Base-by-base conservation (phyloP, 2,113 vertebrate species). In the Camelus bactrianus region DNA sequence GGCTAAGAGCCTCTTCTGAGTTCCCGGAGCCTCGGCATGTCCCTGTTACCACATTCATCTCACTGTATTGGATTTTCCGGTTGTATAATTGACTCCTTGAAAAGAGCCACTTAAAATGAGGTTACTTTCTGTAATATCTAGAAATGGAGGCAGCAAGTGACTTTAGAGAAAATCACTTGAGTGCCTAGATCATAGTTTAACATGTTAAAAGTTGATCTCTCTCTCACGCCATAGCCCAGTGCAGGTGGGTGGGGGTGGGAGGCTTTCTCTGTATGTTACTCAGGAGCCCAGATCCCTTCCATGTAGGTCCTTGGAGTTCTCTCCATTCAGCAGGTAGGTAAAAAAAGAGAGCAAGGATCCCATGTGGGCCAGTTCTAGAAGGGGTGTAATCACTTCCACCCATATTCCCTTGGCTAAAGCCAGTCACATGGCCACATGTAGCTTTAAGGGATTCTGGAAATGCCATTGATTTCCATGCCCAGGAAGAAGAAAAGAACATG, bases 101-200 rank as follows among this genome's bases (percentile, higher is more conserved):
- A 38, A 85, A 90, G 54, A 15, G 13, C 13, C 48, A 65, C 35
- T 48, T 80, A 93, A 90, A 38, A 93, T 56, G 24, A 86, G 64
- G n/a, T 91, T 32, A 73, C 19, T 64, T 80, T 93, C 86, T 35
- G n/a, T 85, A 64, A 35, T 64, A 87, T 93, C 35, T 73, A 72
- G 72, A 93, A 58, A 85, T 17, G 48, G 9, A 79, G 32, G 19
- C 26, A 92, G 17, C 72, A 85, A 56, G 1, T 58, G 24, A n/a
- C 13, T 90, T 65, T 72, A 79, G 19, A 85, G 22, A 79, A 72
- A 80, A 85, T 73, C 46, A 56, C 54, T 38, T 48, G 35, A 15
- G 56, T 72, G 46, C n/a, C 64, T 72, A 93, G 90, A 54, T 60
- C 62, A 19, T 75, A 32, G 22, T 30, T 6, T 6, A 72, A 72